Base-by-base conservation (phyloP, 2,888 invertebrate species). In the Drosophila atripex region DNA sequence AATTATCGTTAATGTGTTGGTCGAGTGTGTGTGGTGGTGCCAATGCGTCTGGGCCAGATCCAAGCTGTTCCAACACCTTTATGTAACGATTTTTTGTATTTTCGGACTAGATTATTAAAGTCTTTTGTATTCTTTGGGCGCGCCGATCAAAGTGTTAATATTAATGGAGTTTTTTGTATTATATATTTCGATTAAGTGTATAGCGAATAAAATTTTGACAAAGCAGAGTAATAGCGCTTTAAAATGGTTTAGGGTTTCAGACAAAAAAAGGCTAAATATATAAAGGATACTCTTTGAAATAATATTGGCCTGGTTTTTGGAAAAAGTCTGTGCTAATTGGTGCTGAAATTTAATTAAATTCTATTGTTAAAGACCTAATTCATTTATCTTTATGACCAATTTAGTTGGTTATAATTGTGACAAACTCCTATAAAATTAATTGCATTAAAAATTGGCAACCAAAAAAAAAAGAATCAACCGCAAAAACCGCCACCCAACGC, bases 401-500 rank as follows among this genome's bases (percentile, higher is more conserved):
- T 14, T 50, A 45, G 43, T 32, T n/a, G 4, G 32, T 5, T 4
- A 6, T 32, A 49, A 35, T 49, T 63, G 45, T 16, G 35, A 9
- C 23, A n/a, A 45, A 38, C 21, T 30, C 45, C 45, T 64, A 51
- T 23, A 30, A 52, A 71, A 59, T 41, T 60, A 70, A 61, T 70
- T 53, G 18, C 60, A 70, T 71, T 63, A 63, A 53, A 76, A 76
- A 54, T 53, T 64, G 79, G 69, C 79, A 72, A 69, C 77, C 70
- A 49, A 79, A 74, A 68, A 85, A 76, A 85, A 85, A 72, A 76
- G 77, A 32, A 12, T 73, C 50, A 43, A 51, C 83, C 80, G 64
- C 86, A 80, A 75, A 79, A 63, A 54, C 61, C 64, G 28, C 59
- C 35, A 45, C 14, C 25, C 21, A 11, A n/a, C 1, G 30, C 30